Percentiles rank a stretch among this genome's conserved stretches.
Conservation (phyloP, 2,888 invertebrate genomes). For the Ophraella communa region DNA sequence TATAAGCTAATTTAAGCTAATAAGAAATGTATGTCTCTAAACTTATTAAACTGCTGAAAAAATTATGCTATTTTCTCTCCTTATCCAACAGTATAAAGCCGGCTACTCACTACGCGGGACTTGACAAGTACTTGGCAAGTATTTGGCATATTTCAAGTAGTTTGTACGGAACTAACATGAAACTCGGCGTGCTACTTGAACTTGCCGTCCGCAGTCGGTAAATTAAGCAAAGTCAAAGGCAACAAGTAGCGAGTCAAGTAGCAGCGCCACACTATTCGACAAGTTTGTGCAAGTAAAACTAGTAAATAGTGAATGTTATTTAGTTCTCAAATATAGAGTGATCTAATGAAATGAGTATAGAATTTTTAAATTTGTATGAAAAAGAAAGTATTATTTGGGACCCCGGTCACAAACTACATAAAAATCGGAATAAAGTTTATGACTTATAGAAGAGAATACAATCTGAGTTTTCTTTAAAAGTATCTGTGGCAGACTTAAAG, state of each 20-base stretch:
- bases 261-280: neutral
- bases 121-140: constrained; percentile 4
- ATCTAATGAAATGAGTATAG: neutral
- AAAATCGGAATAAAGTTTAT: neutral
- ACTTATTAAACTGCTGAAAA: too few relatives aligned
- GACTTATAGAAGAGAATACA: neutral
- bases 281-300: neutral
- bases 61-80: too few relatives aligned
- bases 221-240: neutral
- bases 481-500: neutral
- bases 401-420: neutral
- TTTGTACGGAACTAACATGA: neutral
- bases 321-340: neutral
- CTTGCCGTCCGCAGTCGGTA: neutral
- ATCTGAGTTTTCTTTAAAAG: neutral
- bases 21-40: too few relatives aligned
- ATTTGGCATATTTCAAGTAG: neutral
- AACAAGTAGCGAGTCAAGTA: neutral
- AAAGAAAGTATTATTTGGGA: neutral
- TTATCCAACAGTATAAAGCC: too few relatives aligned
- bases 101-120: neutral
- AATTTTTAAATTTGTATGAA: neutral
- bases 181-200: neutral
- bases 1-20: too few relatives aligned
- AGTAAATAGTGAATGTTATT: too few relatives aligned